A percentile compares a stretch with the other conserved stretches of the same genome.
These are phyloP conservation scores for Eretmocerus hayati DNA, from an alignment of 2,888 invertebrate genomes.

Conservation along the genomic window DNA sequence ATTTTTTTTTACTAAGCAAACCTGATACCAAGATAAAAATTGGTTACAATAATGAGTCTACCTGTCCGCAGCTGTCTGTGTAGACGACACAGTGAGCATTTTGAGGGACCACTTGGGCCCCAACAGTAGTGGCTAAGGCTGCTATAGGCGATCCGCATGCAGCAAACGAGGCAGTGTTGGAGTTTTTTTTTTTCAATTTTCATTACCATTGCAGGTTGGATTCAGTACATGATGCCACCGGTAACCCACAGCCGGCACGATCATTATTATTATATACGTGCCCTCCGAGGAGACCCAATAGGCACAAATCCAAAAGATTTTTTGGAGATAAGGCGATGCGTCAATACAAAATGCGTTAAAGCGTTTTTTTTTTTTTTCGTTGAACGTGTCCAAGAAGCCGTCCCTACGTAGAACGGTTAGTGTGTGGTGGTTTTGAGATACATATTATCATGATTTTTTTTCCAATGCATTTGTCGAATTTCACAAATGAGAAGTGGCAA, in stretches of 20 bases:
- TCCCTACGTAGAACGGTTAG: slow-evolving; percentile 31
- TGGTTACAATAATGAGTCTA: slow-evolving; percentile 54
- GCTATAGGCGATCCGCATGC: slow-evolving; percentile 53
- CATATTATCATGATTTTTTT: slow-evolving; percentile 13
- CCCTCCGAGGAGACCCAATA: slow-evolving; percentile 45
- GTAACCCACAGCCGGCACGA: slow-evolving; percentile 43
- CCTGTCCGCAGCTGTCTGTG: slow-evolving; percentile 95
- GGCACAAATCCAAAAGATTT: slow-evolving; percentile 42
- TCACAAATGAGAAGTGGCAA: slow-evolving; percentile 5
- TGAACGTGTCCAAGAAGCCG: slow-evolving; percentile 31
- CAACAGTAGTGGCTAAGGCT: slow-evolving; percentile 56
- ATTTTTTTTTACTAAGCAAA: slow-evolving; percentile 38
- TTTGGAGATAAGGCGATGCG: slow-evolving; percentile 24
- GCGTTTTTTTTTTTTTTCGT: slow-evolving; percentile 25
- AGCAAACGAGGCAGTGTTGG: slow-evolving; percentile 51
- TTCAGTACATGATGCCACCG: slow-evolving; percentile 44
- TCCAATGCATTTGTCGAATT: slow-evolving; percentile 4
- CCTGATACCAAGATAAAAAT: slow-evolving; percentile 44
- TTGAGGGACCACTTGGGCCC: slow-evolving; percentile 65
- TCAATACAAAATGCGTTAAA: slow-evolving; percentile 26
- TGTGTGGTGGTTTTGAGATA: slow-evolving; percentile 22
- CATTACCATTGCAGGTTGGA: slow-evolving; percentile 43
- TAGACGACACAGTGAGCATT: slow-evolving; percentile 92
- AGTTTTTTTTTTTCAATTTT: slow-evolving; percentile 36
- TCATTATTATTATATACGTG: slow-evolving; percentile 33